Percentiles rank a stretch among this genome's conserved stretches.
Conservation (phyloP, 2,113 vertebrate genomes). For the Microtus montanus region DNA sequence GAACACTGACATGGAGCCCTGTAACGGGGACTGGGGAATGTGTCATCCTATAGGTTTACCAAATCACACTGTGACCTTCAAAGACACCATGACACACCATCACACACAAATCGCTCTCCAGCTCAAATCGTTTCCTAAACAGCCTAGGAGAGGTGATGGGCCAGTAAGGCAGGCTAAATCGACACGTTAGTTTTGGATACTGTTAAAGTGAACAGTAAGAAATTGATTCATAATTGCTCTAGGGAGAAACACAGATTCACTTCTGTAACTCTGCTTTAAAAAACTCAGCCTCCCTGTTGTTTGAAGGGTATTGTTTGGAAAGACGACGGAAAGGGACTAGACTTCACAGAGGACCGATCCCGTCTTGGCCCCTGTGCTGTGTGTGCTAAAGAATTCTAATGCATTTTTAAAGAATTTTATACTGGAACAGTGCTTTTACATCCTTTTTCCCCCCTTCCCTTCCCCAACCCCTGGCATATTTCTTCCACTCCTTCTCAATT, state of each 20-base stretch:
- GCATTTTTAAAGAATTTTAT: background rate
- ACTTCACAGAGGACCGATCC: background rate
- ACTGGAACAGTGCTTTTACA: no score
- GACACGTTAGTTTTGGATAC: background rate
- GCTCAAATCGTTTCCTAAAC: slow-evolving; percentile 6
- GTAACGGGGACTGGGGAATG: background rate
- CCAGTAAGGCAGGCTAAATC: background rate
- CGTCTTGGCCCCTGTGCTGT: background rate
- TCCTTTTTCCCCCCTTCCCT: background rate
- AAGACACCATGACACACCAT: background rate
- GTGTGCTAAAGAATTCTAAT: background rate
- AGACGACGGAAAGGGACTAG: background rate
- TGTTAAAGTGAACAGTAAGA: background rate
- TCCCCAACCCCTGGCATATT: background rate
- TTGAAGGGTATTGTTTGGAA: slow-evolving; percentile 9
- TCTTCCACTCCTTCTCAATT: background rate
- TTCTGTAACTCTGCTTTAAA: slow-evolving; percentile 2
- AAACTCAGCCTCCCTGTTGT: background rate
- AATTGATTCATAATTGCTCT: background rate
- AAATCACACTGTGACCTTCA: background rate
- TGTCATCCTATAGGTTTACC: background rate
- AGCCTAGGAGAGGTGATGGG: background rate
- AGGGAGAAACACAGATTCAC: background rate
- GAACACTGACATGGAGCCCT: background rate
- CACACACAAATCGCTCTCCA: slow-evolving; percentile 4